Percentiles rank a stretch among this genome's conserved stretches.
phyloP scores from a whole-genome alignment of 2,888 invertebrate species.

The Anthoptus insignis region DNA sequence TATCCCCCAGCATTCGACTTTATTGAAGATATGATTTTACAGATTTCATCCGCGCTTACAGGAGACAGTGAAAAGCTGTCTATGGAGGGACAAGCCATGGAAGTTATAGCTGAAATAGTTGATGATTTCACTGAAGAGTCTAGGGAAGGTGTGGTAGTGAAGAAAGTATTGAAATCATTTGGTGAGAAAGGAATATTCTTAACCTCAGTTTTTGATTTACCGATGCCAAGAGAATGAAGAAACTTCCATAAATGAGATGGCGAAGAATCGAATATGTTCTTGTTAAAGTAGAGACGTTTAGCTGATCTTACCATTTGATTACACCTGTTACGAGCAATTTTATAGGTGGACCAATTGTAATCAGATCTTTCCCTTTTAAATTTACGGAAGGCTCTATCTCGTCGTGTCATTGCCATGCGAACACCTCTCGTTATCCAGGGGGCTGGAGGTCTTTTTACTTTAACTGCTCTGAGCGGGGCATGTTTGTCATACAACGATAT shows the following conservation, averaged over 20 bases:
- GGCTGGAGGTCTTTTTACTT: background rate
- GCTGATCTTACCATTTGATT: background rate
- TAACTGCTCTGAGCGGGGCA: background rate
- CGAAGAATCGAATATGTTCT: background rate
- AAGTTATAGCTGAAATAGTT: background rate
- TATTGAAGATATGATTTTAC: background rate
- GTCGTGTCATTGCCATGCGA: background rate
- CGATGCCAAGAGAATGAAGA: background rate
- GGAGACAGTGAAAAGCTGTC: too few species aligned
- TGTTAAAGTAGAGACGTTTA: background rate
- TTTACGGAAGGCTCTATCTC: background rate
- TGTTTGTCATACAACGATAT: background rate
- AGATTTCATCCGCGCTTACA: background rate
- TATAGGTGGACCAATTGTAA: background rate
- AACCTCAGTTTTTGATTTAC: background rate
- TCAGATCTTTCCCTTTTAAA: slow-evolving; percentile 1
- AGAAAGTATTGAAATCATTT: background rate
- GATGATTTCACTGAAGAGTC: too few species aligned
- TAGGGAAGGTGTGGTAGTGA: background rate
- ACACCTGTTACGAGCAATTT: background rate
- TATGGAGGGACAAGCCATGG: background rate
- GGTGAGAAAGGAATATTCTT: background rate
- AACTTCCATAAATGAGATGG: background rate
- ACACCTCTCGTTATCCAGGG: background rate
- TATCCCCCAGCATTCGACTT: background rate